A percentile compares a stretch with the other conserved stretches of the same genome.
These are phyloP conservation scores for Chrysolina haemoptera DNA, from an alignment of 2,888 invertebrate species.

Conservation along the genomic window DNA sequence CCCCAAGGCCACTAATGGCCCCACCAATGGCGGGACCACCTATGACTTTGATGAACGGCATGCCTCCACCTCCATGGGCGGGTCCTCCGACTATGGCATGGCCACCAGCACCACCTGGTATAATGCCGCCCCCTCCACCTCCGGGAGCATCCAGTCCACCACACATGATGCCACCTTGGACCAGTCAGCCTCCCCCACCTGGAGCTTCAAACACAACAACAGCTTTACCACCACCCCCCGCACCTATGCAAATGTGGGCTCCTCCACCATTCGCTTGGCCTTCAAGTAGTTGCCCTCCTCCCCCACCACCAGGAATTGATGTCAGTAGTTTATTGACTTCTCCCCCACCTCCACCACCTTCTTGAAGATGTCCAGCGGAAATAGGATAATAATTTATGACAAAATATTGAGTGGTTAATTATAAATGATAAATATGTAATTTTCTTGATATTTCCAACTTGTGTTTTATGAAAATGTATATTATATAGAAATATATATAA, in stretches of 20 bases:
- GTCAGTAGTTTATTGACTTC: conserved; percentile 75
- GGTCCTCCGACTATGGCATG: conserved; percentile 67
- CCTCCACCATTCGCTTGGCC: conserved; percentile 70
- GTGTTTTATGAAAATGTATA: background rate
- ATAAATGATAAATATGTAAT: too few relatives aligned
- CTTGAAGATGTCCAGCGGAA: conserved; percentile 12
- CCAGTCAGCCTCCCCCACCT: conserved; percentile 67
- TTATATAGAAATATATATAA: background rate
- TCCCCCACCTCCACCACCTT: conserved; percentile 78
- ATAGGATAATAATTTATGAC: too few relatives aligned
- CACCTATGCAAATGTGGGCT: conserved; percentile 40
- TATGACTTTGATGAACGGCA: conserved; percentile 49
- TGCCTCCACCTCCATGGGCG: conserved; percentile 70
- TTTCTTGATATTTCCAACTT: background rate
- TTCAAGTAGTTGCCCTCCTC: conserved; percentile 68
- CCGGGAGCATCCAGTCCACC: conserved; percentile 72
- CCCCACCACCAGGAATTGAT: conserved; percentile 72
- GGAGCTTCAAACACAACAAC: conserved; percentile 45
- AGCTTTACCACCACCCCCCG: conserved; percentile 40
- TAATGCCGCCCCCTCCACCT: conserved; percentile 70
- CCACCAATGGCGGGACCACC: conserved; percentile 69
- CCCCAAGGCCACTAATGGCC: conserved; percentile 79
- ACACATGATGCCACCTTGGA: conserved; percentile 70
- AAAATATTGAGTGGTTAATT: too few relatives aligned
- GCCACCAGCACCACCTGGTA: conserved; percentile 69